A percentile compares a stretch with the other conserved stretches of the same genome.
Conservation (phyloP, 2,888 invertebrate genomes). For the Sphaerophoria taeniata region DNA sequence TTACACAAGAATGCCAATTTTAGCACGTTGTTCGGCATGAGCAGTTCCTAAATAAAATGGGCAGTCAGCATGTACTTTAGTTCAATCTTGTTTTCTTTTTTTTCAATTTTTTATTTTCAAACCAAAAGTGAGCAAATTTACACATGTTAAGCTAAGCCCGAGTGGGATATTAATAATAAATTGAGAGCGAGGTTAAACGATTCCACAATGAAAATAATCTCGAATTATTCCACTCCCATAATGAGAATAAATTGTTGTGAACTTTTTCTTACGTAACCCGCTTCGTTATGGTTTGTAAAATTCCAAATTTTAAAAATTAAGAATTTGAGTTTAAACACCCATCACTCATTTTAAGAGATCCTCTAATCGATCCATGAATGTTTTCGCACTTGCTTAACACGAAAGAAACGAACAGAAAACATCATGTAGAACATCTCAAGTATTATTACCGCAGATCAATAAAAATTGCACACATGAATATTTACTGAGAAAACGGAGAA, state of each 20-base stretch:
- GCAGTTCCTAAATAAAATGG: constrained; percentile 32
- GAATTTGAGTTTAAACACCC: too few species aligned
- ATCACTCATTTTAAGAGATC: too few species aligned
- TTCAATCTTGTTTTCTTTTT: not conserved
- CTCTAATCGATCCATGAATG: too few species aligned
- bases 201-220: constrained; percentile 3
- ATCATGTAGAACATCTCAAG: too few species aligned
- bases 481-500: not conserved
- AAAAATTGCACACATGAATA: too few species aligned
- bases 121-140: constrained; percentile 12
- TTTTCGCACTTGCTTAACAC: too few species aligned
- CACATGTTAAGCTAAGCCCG: constrained; percentile 22
- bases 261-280: not conserved
- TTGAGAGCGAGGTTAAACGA: constrained; percentile 28
- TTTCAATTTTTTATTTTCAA: not conserved
- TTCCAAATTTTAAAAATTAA: too few species aligned
- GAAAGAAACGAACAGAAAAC: too few species aligned
- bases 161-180: constrained; percentile 25
- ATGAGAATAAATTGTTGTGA: not conserved
- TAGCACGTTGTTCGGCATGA: constrained; percentile 43
- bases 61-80: constrained; percentile 1
- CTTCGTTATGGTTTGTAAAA: too few species aligned
- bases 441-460: too few species aligned
- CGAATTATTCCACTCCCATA: not conserved
- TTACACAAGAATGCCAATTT: constrained; percentile 14